Conservation (phyloP, 2,888 invertebrate species). For the Zootermopsis nevadensis region DNA sequence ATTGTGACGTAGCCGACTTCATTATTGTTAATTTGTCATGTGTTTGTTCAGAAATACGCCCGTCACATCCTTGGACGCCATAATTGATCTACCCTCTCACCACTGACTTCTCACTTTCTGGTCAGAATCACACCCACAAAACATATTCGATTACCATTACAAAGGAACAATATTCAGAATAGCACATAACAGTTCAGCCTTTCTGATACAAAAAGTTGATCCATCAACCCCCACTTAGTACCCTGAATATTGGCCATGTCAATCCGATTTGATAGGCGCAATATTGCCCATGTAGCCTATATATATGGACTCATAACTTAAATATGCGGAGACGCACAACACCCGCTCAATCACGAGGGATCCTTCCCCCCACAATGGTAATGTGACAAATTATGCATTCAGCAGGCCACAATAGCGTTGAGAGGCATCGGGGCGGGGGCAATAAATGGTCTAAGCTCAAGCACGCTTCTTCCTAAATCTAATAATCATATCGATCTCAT, state of each 20-base stretch:
- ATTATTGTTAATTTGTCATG: too few species aligned
- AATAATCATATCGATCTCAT: constrained; percentile 18
- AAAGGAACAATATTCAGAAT: background rate
- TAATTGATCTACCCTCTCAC: background rate
- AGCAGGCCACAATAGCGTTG: constrained; percentile 39
- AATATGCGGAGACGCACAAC: constrained; percentile 7
- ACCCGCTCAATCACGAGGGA: constrained; percentile 17
- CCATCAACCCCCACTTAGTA: constrained; percentile 32
- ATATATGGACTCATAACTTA: constrained; percentile 3
- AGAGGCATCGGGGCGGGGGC: background rate
- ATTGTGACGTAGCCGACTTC: too few species aligned
- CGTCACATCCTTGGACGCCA: too few species aligned
- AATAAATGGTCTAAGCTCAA: constrained; percentile 7
- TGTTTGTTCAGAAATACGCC: too few species aligned
- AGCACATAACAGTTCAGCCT: background rate
- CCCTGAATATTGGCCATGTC: constrained; percentile 15
- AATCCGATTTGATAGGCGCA: background rate
- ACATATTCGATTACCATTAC: constrained; percentile 3
- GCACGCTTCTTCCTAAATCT: constrained; percentile 33
- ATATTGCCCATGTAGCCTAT: background rate
- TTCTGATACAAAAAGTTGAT: background rate
- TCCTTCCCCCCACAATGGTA: constrained; percentile 6
- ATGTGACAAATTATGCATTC: constrained; percentile 50
- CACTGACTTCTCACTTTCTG: background rate
- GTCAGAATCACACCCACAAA: background rate